Conservation (phyloP, 2,888 invertebrate species). For the Drosophila nigricruria region DNA sequence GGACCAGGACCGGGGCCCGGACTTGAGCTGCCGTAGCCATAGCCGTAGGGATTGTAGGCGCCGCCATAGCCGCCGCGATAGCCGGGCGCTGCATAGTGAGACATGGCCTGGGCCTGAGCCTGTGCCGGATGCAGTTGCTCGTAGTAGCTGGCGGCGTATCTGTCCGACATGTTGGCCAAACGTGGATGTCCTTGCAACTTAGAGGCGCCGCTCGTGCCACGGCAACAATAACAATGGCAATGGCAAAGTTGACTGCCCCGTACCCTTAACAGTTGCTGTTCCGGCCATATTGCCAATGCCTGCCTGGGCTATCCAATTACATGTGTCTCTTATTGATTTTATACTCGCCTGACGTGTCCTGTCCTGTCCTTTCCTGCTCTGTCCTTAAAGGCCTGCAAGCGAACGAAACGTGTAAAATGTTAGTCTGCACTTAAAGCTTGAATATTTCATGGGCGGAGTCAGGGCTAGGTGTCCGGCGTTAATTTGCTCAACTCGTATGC, state of each 20-base stretch:
- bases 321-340: slow-evolving; percentile 73
- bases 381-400: slow-evolving; percentile 28
- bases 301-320: slow-evolving; percentile 67
- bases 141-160: slow-evolving; percentile 73
- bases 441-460: slow-evolving; percentile 41
- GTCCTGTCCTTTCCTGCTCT: slow-evolving; percentile 38
- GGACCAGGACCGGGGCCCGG: slow-evolving; percentile 26
- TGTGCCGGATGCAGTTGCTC: slow-evolving; percentile 61
- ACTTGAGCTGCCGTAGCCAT: slow-evolving; percentile 40
- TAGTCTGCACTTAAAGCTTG: slow-evolving; percentile 37
- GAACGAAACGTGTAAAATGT: slow-evolving; percentile 6
- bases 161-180: slow-evolving; percentile 60
- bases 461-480: slow-evolving; percentile 20
- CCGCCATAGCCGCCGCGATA: slow-evolving; percentile 53
- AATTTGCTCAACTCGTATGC: slow-evolving; percentile 28
- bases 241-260: slow-evolving; percentile 59
- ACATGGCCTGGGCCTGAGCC: slow-evolving; percentile 52
- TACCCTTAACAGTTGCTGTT: slow-evolving; percentile 28
- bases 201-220: slow-evolving; percentile 49
- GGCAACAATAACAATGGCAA: slow-evolving; percentile 52
- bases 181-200: slow-evolving; percentile 7
- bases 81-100: slow-evolving; percentile 59
- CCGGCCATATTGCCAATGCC: slow-evolving; percentile 60
- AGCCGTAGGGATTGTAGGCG: slow-evolving; percentile 55
- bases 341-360: slow-evolving; percentile 17